These are phyloP conservation scores for Microplitis demolitor DNA, from an alignment of 1,140 invertebrate species.

Conservation along the genomic window DNA sequence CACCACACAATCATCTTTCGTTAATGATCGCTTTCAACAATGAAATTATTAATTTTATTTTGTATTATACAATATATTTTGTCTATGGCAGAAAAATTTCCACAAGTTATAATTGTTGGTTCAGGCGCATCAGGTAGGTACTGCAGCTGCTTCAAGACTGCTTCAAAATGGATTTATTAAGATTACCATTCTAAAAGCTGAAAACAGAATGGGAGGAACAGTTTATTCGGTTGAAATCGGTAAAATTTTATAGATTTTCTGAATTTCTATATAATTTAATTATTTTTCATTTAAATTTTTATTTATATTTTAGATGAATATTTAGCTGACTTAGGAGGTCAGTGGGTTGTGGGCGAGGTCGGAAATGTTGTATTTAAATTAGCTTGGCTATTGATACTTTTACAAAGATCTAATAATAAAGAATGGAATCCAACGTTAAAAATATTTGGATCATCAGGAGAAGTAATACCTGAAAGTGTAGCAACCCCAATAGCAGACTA, in stretches of 20 bases:
- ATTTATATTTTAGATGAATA: too few relatives aligned
- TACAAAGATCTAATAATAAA: too few relatives aligned
- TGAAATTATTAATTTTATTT: too few relatives aligned
- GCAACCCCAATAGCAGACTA: too few relatives aligned
- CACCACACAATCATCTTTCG: too few relatives aligned
- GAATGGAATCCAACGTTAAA: too few relatives aligned
- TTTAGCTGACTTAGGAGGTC: too few relatives aligned
- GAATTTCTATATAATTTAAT: neutral
- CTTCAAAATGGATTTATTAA: conserved; percentile 62
- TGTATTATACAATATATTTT: neutral
- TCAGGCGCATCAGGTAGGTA: conserved; percentile 66
- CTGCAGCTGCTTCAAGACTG: conserved; percentile 64
- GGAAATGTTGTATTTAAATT: too few relatives aligned
- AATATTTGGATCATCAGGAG: too few relatives aligned
- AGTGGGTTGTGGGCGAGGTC: too few relatives aligned
- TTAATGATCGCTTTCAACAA: neutral
- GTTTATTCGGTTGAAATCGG: conserved; percentile 68
- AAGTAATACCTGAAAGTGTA: too few relatives aligned
- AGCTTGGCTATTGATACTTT: too few relatives aligned
- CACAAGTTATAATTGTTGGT: conserved; percentile 63
- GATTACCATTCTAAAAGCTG: conserved; percentile 71
- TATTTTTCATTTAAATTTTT: neutral
- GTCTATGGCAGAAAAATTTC: neutral
- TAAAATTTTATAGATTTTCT: conserved; percentile 15
- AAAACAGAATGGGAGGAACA: conserved; percentile 73